Base-by-base conservation (phyloP, 2,888 invertebrate genomes). In the Molanna angustata region DNA sequence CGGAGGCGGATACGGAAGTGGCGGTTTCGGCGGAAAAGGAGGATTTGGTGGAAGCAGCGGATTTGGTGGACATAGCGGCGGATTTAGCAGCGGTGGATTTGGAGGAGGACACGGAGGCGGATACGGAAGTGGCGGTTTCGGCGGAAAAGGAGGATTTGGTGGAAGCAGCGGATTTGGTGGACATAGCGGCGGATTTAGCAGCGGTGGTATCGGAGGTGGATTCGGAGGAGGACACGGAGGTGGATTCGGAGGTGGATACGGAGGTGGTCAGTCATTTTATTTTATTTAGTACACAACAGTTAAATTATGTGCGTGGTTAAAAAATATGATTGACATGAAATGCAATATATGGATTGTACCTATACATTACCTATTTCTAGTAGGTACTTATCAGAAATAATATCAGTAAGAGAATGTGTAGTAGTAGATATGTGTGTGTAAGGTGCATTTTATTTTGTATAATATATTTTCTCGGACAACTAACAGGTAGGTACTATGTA, bases 151-250 rank as follows among this genome's bases (percentile, higher is more conserved):
- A 45, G 33, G 44, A 49, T 4, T 3, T 3, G 33, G 50, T 7
- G 50, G 50, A 4, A 19, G 41, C n/a, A n/a, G n/a, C n/a, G n/a
- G n/a, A n/a, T n/a, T n/a, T 18, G 44, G 44, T 21, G 51, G 51
- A 32, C 19, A 33, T 3, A 47, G 52, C 31, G 31, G 49, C 19
- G 6, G 47, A n/a, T 27, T 7, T 11, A 11, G 20, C 7, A 45
- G 33, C 11, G 33, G 33, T 6, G 33, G 33, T 14, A 31, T 48
- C 46, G 49, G 50, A n/a, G 52, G 52, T 20, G 49, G 49, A 19
- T 31, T 19, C 31, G 37, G 27, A 31, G 52, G 52, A 39, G 52
- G 52, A 22, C 21, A 37, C n/a, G 17, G n/a, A 13, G 33, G 33
- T 33, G 33, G 33, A 33, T 33, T 33, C 11, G 11, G 33, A 6